A percentile compares a stretch with the other conserved stretches of the same genome.
Evolutionary conservation across 2,888 invertebrate species (phyloP).

Genomic region (Lasioglossum marginatum): DNA sequence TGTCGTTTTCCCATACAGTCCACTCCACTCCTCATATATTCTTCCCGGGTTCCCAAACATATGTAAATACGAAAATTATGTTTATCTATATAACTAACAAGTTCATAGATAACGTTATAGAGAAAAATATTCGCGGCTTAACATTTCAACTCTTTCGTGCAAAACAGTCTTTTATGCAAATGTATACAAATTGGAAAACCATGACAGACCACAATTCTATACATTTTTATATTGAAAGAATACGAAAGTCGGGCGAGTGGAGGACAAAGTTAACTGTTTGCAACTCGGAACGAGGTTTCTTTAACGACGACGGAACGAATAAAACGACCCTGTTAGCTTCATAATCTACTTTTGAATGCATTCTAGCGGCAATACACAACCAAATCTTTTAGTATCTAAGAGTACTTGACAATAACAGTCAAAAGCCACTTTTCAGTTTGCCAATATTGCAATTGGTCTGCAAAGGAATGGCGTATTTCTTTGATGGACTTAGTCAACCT

Average conservation of each 20-base stretch:
- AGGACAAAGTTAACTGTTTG: not conserved
- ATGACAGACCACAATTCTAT: conserved; percentile 26
- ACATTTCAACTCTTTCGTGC: not conserved
- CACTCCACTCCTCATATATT: no score
- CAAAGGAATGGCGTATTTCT: not conserved
- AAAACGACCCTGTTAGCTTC: conserved; percentile 67
- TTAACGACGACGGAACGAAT: conserved; percentile 64
- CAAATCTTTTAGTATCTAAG: conserved; percentile 57
- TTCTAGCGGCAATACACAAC: conserved; percentile 67
- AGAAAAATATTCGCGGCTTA: not conserved
- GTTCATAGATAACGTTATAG: not conserved
- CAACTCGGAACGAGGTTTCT: conserved; percentile 65
- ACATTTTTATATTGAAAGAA: conserved; percentile 32
- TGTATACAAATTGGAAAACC: conserved; percentile 19
- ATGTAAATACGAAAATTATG: no score
- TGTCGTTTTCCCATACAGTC: no score
- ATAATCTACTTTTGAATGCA: conserved; percentile 71
- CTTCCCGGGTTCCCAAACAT: no score
- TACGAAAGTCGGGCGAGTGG: not conserved
- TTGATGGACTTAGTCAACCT: not conserved
- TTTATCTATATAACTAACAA: not conserved
- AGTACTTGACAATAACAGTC: conserved; percentile 60
- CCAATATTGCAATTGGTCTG: conserved; percentile 56
- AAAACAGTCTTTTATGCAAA: not conserved
- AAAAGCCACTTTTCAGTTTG: conserved; percentile 72